Evolutionary conservation across 2,113 vertebrate species (phyloP), one percentile per base, ranked within the genome.

Genomic region (Caretta caretta): DNA sequence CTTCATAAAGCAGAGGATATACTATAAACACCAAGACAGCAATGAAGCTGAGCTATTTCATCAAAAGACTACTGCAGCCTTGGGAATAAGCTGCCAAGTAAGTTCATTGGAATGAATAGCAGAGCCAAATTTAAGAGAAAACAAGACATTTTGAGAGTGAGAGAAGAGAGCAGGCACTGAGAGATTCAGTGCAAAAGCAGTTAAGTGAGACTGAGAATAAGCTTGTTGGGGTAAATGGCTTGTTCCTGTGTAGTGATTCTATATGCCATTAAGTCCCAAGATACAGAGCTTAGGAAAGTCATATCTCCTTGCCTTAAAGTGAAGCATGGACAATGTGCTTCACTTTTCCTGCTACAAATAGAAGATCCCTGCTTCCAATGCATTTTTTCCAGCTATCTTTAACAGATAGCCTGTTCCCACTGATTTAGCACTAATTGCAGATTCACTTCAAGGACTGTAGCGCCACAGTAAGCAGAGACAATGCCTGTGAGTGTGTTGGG

Each of bases 1-100:
- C 72, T 91, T 96, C 83, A 53, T 86, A 78, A 88, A 38, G 81
- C 27, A 93, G 35, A 56, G 82, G n/a, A 86, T 46, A 76, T 0
- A 46, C 95, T 38, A 72, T 0, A 46, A 96, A 48, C 84, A 84
- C 10, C 38, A 54, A 54, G 48, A 87, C 93, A 87, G 19, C 91
- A 97, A 90, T 57, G 3, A 93, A 91, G 35, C 54, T 57, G 51
- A 89, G 83, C 10, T 53, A 83, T 75, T 90, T 90, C 31, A 80
- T 93, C 89, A 72, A 92, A 81, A 91, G 86, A 90, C 5, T 2
- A 25, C 17, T 53, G 20, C 46, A 92, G 82, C 72, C 49, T 48
- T 92, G 62, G 75, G 72, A 95, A 78, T 89, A 54, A 86, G 29
- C 27, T 91, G 76, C 22, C 75, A 85, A 57, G 80, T 48, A 83